Base-by-base conservation (phyloP, 1,140 invertebrate genomes). In the Calephelis nemesis region DNA sequence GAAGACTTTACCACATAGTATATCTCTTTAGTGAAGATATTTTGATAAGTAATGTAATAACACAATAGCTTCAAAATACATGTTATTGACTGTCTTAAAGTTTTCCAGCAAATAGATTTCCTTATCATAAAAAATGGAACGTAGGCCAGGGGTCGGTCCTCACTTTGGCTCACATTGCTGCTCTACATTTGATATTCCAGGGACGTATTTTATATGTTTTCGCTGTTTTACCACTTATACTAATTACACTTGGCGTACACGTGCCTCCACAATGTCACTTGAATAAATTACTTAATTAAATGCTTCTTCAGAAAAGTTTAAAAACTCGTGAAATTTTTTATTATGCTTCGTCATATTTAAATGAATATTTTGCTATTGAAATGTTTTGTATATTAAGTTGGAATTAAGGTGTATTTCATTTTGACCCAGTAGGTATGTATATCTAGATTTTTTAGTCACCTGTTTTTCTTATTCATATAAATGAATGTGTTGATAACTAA, bases 71-170 rank as follows among this genome's bases (percentile, higher is more conserved):
- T 30, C 30, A 30, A 30, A 30, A 30, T 30, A 30, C 30, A 30
- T 30, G 30, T 45, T 45, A 4, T 45, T 45, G 42, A 45, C 42
- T 7, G 6, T 9, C 8, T 45, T 7, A 45, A 45, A 45, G 42
- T 7, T 45, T 45, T 45, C 42, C 42, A 5, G 6, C 8, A 45
- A 45, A 45, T 45, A 9, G 42, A 7, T 7, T 7, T 84, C 83
- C 84, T 84, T 81, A 70, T 78, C 79, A 85, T 87, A 91, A 91
- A 90, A 89, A 89, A 73, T 70, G 76, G 78, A 76, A 91, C 84
- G 75, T 89, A 81, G 88, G 82, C 73, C 88, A 79, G 77, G 76
- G 81, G 69, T 76, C 76, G 73, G 72, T 71, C 70, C 79, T 75
- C 78, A 79, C 80, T 81, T 83, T 79, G 73, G 73, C 75, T 85